Percentiles rank a stretch among this genome's conserved stretches.
phyloP scores from a whole-genome alignment of 2,113 vertebrate species.

The Clarias gariepinus region DNA sequence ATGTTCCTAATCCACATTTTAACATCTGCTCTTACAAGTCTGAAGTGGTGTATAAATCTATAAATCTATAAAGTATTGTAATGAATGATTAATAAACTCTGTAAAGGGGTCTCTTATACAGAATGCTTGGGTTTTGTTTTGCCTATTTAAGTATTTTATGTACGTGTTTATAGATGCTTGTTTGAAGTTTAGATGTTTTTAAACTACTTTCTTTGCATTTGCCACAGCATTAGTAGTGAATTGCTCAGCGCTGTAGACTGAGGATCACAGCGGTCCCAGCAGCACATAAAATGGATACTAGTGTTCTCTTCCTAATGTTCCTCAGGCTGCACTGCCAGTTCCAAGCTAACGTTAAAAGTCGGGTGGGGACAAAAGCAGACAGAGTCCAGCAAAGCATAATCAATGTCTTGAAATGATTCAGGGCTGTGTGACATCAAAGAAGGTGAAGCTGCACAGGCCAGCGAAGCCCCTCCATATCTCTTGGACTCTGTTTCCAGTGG shows the following conservation, averaged over 20 bases:
- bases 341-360: not conserved
- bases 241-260: not conserved
- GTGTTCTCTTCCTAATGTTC: not conserved
- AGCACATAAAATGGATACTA: not conserved
- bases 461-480: not conserved
- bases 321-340: too few relatives aligned
- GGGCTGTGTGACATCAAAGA: slow-evolving; percentile 14
- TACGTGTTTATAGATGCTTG: too few relatives aligned
- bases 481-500: not conserved
- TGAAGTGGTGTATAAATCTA: not conserved
- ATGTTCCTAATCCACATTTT: not conserved
- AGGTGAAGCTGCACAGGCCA: not conserved
- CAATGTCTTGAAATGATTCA: slow-evolving; percentile 9
- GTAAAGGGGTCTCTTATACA: too few relatives aligned
- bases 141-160: too few relatives aligned
- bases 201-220: not conserved
- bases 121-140: too few relatives aligned
- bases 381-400: not conserved
- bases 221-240: not conserved
- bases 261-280: not conserved
- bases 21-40: not conserved
- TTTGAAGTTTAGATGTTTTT: not conserved
- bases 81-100: not conserved
- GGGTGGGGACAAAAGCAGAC: not conserved
- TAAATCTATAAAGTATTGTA: not conserved